Base-by-base conservation (phyloP, 2,888 invertebrate species). In the Stenotaenia linearis region DNA sequence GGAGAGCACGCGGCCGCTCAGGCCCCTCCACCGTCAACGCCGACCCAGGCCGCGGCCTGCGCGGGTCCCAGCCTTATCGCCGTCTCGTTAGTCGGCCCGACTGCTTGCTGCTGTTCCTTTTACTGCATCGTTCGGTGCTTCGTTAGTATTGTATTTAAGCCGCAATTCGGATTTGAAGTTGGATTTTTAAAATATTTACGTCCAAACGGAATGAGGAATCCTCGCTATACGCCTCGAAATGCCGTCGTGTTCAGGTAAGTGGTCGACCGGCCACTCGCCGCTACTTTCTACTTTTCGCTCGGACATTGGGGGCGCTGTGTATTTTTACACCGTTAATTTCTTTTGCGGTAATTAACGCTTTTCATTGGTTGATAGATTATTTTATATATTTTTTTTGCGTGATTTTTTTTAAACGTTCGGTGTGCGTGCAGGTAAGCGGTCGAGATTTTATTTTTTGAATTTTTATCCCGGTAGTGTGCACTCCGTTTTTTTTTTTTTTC, bases 211-310 rank as follows among this genome's bases (percentile, higher is more conserved):
- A 61, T 61, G 61, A 45, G 18, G 15, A 15, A n/a, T 15, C 61
- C 25, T 15, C 61, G 61, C 61, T 25, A 61, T 61, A 23, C 61
- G 61, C 61, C 23, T 23, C 25, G 61, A 61, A 61, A 61, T 61
- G 61, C 61, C 61, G 61, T 25, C 61, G 61, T 61, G 61, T 61
- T 61, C 61, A 61, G 61, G 61, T 61, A 61, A 61, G 61, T 61
- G 61, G 25, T 61, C 61, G 61, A 28, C 61, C 61, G 25, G 61
- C 61, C 25, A 61, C 61, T 25, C 23, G 61, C 61, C 61, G 28
- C 61, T 25, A 61, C 61, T 61, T 61, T 61, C 25, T 23, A 45
- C 15, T 61, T 61, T 61, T 25, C 45, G 45, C 15, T 61, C 61
- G 61, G 61, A 61, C 61, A 28, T 25, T 61, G 28, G 61, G 61